Base-by-base conservation (phyloP, 1,140 invertebrate genomes). In the Drosophila sproati region DNA sequence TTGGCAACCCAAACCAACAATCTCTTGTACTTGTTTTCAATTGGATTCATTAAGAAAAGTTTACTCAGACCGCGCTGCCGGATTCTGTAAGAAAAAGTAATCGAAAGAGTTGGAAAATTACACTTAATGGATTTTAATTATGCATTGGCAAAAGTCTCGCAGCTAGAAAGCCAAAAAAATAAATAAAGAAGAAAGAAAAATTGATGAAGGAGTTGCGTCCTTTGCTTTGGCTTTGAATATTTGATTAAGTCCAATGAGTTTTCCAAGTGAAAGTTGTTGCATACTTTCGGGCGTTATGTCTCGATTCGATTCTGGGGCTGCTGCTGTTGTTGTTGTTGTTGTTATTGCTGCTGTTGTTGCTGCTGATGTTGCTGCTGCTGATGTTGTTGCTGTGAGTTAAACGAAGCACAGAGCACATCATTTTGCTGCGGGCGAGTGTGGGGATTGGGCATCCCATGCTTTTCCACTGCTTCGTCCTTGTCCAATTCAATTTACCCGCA, bases 91-190 rank as follows among this genome's bases (percentile, higher is more conserved):
- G 50, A 57, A 48, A 59, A 72, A 69, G 52, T 43, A 61, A 78
- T 63, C 76, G 72, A 81, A 79, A 73, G 57, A 69, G 55, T 64
- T 68, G 64, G 48, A 78, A 83, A 80, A 88, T 83, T 83, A 78
- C 77, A 83, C 87, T 88, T 88, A 88, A 88, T 89, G 83, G 83
- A 83, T 88, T 87, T 88, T 88, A 88, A 88, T 88, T 88, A 88
- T 88, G 83, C 83, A 88, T 88, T 77, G 76, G 50, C 67, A 66
- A 67, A 50, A 68, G 56, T 68, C 48, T 54, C 31, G 39, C 31
- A 62, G 68, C 34, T 82, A 60, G 60, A 54, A 79, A 87, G 77
- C 57, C 77, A 56, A 71, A 50, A 80, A 66, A 37, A 7, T 41
- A 50, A 48, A n/a, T 20, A 20, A 20, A 20, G 20, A 57, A 55